Conservation (phyloP, 2,888 invertebrate genomes). For the Lasioglossum villosulum region DNA sequence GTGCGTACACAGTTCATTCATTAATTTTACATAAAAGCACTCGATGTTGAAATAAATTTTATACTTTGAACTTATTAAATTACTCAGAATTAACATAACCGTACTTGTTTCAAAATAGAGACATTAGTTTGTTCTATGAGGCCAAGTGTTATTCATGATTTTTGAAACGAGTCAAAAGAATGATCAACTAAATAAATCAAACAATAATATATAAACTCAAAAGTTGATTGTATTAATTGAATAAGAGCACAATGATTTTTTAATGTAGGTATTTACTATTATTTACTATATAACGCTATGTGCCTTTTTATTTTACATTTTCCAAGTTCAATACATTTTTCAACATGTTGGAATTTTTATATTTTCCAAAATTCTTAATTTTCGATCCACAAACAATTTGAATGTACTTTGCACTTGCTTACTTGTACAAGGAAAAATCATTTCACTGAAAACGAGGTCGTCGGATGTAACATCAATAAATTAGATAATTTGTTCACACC, state of each 20-base stretch:
- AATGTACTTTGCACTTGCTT: not conserved
- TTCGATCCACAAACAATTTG: not conserved
- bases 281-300: not conserved
- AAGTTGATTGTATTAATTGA: not conserved
- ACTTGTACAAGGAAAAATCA: not conserved
- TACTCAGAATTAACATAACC: not conserved
- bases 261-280: not conserved
- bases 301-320: not conserved
- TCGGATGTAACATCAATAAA: not conserved
- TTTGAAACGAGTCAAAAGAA: not conserved
- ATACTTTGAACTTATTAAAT: not conserved
- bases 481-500: not conserved
- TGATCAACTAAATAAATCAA: not conserved
- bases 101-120: not conserved
- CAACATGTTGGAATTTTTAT: not conserved
- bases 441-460: not conserved
- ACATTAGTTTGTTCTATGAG: not conserved
- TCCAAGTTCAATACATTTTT: not conserved
- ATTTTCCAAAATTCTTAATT: not conserved
- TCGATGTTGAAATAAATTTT: not conserved
- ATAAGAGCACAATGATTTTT: not conserved
- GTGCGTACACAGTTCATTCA: not conserved
- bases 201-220: not conserved
- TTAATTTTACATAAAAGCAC: not conserved
- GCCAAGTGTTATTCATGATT: not conserved